These are phyloP conservation scores for Thecophora atra DNA, from an alignment of 2,888 invertebrate genomes.

Conservation along the genomic window DNA sequence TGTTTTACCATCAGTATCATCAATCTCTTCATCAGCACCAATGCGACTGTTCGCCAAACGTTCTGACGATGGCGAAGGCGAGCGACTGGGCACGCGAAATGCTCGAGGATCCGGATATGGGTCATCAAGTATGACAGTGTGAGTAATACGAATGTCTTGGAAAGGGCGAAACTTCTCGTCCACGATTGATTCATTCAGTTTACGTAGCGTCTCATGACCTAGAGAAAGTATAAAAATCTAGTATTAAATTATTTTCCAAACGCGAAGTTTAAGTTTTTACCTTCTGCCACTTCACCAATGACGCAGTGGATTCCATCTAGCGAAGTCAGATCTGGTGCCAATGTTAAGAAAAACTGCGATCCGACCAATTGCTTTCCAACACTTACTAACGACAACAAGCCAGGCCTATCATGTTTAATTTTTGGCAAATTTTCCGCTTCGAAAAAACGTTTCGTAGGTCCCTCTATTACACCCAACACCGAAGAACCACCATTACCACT, in stretches of 20 bases:
- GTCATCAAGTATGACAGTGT: constrained; percentile 95
- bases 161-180: constrained; percentile 91
- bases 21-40: constrained; percentile 92
- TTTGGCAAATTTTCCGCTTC: constrained; percentile 91
- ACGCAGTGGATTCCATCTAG: constrained; percentile 92
- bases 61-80: constrained; percentile 89
- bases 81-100: constrained; percentile 80
- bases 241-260: background rate
- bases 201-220: constrained; percentile 77
- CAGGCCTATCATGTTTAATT: constrained; percentile 87
- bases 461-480: constrained; percentile 86
- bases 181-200: constrained; percentile 93
- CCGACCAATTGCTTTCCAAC: constrained; percentile 89
- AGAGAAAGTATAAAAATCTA: background rate
- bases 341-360: constrained; percentile 95
- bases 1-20: constrained; percentile 88
- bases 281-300: constrained; percentile 95
- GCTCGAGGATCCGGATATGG: constrained; percentile 91
- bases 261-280: constrained; percentile 35
- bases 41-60: constrained; percentile 85
- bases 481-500: constrained; percentile 92
- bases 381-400: constrained; percentile 93
- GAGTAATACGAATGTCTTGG: constrained; percentile 94
- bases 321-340: constrained; percentile 86
- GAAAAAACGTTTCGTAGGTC: constrained; percentile 86